Evolutionary conservation across 2,888 invertebrate species (phyloP), one percentile per base, ranked within the genome.

Genomic region (Cryptocheilus praepositus): DNA sequence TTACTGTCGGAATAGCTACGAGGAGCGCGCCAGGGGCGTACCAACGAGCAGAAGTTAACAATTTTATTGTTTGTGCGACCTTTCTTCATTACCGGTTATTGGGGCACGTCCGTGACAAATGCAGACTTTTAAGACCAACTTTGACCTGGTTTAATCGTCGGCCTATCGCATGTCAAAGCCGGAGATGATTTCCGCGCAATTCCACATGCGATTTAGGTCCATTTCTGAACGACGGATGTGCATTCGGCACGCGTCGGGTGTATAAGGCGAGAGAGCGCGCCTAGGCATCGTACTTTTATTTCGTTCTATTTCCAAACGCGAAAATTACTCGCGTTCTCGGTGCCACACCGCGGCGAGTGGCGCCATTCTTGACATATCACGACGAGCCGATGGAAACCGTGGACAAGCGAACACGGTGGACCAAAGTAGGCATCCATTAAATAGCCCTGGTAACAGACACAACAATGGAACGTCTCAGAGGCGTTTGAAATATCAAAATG

Each of bases 281-380:
- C 36, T 63, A 44, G 53, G 51, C 70, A 45, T 62, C 36, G 54
- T 69, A 71, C 69, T 71, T 77, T 78, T 72, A 71, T 75, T 77
- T 71, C 76, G 67, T 76, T 79, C 79, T 80, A 80, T 82, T 82
- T 81, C 72, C 68, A 80, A 80, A 74, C 73, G 58, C 66, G 76
- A 82, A 74, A 82, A 81, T 82, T 76, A 79, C 74, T 80, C 70
- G 65, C 79, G 71, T 79, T 73, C 81, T 57, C 59, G 65, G 67
- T 67, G 54, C 64, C 67, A 64, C 65, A 53, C 28, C 60, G 52
- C 67, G 66, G 49, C 54, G 56, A 66, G 62, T 67, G 80, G 80
- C 81, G 81, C 81, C 81, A 73, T 76, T 76, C 81, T 79, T 73
- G 74, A 81, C 76, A 73, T 76, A 80, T 79, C 77, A 68, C 73